Percentiles rank a stretch among this genome's conserved stretches.
phyloP scores from a whole-genome alignment of 2,113 vertebrate species.

The Atractosteus spatula region DNA sequence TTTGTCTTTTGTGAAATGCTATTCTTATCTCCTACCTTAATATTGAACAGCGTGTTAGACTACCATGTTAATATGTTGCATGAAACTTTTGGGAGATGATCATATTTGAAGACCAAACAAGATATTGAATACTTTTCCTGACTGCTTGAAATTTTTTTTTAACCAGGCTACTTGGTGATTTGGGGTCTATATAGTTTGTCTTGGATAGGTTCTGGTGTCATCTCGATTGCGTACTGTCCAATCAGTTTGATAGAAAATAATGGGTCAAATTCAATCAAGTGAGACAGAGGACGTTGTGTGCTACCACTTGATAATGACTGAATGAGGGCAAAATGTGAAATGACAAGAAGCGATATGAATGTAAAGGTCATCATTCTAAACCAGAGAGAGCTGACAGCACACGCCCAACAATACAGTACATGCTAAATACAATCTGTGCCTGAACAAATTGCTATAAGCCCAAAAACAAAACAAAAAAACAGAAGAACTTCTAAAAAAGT shows the following conservation, averaged over 20 bases:
- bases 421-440: no score
- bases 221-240: neutral
- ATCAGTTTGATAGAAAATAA: neutral
- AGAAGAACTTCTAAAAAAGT: no score
- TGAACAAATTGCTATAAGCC: no score
- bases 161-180: neutral
- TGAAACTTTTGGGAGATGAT: neutral
- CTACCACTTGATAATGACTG: neutral
- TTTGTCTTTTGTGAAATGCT: no score
- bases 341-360: neutral
- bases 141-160: neutral
- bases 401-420: neutral
- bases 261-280: neutral
- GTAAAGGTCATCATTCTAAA: neutral
- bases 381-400: neutral
- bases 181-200: neutral
- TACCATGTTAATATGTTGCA: no score
- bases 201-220: neutral
- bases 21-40: no score
- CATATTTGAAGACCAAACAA: neutral
- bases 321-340: slow-evolving; percentile 7
- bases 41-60: no score
- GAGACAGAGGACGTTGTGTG: neutral
- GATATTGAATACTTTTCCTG: neutral
- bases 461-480: no score